Base-by-base conservation (phyloP, 2,797 vertebrate species). In the Ptychadena robeensis region DNA sequence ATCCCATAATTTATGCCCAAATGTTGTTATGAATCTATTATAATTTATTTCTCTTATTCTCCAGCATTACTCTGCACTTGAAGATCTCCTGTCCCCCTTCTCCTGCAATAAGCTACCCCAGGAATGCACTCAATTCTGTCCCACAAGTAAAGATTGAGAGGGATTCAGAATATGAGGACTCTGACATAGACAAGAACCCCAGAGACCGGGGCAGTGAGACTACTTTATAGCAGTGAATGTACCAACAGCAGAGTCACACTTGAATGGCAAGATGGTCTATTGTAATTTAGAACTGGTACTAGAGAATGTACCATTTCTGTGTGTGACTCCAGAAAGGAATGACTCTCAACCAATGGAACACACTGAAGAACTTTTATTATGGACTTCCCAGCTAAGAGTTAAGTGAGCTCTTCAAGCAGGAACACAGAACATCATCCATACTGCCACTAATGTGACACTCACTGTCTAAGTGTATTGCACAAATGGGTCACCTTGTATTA, bases 141-240 rank as follows among this genome's bases (percentile, higher is more conserved):
- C 98, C 97, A 18, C 97, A 97, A 91, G 95, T 99, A 89, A 99
- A 97, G 93, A 96, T 99, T 11, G 95, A 99, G 92, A 95, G 99
- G 96, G 97, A 97, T 88, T 97, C 97, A 0, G 97, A 97, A 88
- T 95, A 96, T 11, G 95, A 95, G 44, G 93, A 97, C 88, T 94
- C 91, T 0, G 96, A 96, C 90, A 81, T 89, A 0, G 96, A 97
- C 30, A 93, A 83, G 66, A 93, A 88, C 0, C 91, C 92, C 0
- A 93, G 94, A 83, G 96, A 96, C 86, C 88, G 93, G 88, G 95
- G 93, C 82, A 93, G 95, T 0, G 97, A 98, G 92, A 99, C 97
- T 71, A 97, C 95, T 0, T 91, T 99, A 53, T 99, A 91, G 92
- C 76, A 77, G 28, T 25, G 5, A 15, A 30, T 37, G 18, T 25